Base-by-base conservation (phyloP, 2,888 invertebrate genomes). In the Lomographa bimaculata region DNA sequence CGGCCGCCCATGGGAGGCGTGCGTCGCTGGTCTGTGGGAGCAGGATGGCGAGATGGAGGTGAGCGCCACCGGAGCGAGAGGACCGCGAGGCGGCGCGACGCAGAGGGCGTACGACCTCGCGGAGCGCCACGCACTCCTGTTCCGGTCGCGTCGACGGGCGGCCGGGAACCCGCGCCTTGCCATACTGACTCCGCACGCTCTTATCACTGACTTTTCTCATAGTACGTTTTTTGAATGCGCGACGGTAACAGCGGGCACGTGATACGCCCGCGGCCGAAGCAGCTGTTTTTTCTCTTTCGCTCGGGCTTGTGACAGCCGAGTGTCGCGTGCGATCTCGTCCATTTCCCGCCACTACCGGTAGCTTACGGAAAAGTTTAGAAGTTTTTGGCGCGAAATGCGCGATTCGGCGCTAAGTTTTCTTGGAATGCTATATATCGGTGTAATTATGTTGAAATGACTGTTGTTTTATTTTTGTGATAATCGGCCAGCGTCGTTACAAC, bases 1-100 rank as follows among this genome's bases (percentile, higher is more conserved):
- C 86, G 75, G 87, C 86, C 89, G 86, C 85, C 89, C 86, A 87
- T 84, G 84, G 86, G 84, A 86, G 87, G 87, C 84, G 85, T 78
- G 73, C 79, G 80, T 71, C 81, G 73, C 71, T 71, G 60, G 60
- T 65, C 59, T 57, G 75, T 43, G 63, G 37, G 76, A 86, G 66
- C 51, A 68, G 79, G 81, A 85, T 60, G 64, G 70, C 48, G 59
- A 51, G 57, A 79, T 57, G 62, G 45, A 47, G 41, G 19, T 27
- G 39, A 46, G 36, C 47, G 60, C 46, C 43, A 82, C 48, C 64
- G 48, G 77, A 85, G 71, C 46, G 80, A 76, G 84, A 83, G 58
- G 61, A 60, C 52, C 50, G 77, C 77, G 90, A 90, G 91, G 90
- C 91, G 90, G 90, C 90, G 90, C 87, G 87, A 80, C 81, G 85